Conservation (phyloP, 2,888 invertebrate species). For the Orthonevra nobilis region DNA sequence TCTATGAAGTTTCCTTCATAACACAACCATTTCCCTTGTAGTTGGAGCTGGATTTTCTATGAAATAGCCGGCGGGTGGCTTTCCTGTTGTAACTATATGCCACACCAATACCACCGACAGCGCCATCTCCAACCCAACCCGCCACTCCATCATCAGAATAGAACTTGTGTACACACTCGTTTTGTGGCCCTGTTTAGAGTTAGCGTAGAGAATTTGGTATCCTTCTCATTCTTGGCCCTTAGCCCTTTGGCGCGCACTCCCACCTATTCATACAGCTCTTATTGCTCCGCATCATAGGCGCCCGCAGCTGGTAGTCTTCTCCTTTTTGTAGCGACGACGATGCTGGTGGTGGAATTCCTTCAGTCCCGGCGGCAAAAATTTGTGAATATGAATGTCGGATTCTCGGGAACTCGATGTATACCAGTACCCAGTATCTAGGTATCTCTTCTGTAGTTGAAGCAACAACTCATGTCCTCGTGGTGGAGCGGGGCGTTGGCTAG, state of each 20-base stretch:
- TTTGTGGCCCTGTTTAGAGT: conserved; percentile 43
- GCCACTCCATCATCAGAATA: neutral
- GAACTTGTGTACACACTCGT: conserved; percentile 28
- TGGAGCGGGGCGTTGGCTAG: conserved; percentile 15
- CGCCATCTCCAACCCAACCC: conserved; percentile 4
- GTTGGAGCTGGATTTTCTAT: conserved; percentile 65
- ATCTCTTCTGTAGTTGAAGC: conserved; percentile 23
- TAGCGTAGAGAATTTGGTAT: conserved; percentile 14
- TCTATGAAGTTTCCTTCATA: conserved; percentile 69
- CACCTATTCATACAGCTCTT: conserved; percentile 27
- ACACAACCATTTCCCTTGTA: conserved; percentile 60
- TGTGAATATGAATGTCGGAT: conserved; percentile 70
- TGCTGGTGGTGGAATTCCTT: conserved; percentile 38
- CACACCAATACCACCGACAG: conserved; percentile 6
- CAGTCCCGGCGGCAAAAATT: conserved; percentile 35
- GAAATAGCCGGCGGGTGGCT: conserved; percentile 59
- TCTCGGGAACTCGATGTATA: conserved; percentile 41
- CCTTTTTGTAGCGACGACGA: conserved; percentile 21
- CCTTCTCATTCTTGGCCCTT: conserved; percentile 20
- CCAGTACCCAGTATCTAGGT: no score
- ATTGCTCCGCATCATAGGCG: conserved; percentile 2
- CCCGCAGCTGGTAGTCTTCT: neutral
- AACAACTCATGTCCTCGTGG: neutral
- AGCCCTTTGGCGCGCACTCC: conserved; percentile 8
- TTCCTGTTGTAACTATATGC: conserved; percentile 65